A percentile compares a stretch with the other conserved stretches of the same genome.
Evolutionary conservation across 2,888 invertebrate genomes (phyloP).

Genomic region (Aproaerema taeniolella): DNA sequence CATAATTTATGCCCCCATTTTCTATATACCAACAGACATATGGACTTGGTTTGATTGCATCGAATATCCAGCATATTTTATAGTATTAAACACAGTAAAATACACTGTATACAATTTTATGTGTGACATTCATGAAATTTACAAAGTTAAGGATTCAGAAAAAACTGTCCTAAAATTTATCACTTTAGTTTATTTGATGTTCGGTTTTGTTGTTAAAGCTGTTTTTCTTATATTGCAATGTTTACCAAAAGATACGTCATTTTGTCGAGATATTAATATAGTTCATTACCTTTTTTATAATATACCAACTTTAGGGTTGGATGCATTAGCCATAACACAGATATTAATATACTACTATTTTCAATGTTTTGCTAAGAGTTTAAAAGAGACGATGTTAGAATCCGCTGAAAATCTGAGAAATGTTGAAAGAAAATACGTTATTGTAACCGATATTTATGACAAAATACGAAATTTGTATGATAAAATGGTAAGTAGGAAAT

Average conservation of each 20-base stretch:
- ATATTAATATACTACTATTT: constrained; percentile 7
- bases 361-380: constrained; percentile 7
- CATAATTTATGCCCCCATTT: not conserved
- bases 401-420: not conserved
- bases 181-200: not conserved
- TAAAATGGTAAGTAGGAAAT: constrained; percentile 8
- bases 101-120: constrained; percentile 9
- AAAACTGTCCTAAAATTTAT: constrained; percentile 1
- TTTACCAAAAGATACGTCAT: not conserved
- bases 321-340: constrained; percentile 3
- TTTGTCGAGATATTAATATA: not conserved
- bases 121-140: constrained; percentile 8
- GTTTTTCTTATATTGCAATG: not conserved
- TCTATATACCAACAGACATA: not conserved
- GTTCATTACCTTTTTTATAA: constrained; percentile 2
- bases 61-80: constrained; percentile 6
- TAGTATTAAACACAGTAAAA: constrained; percentile 2
- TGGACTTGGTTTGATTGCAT: constrained; percentile 1
- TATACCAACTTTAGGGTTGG: not conserved
- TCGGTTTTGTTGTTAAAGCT: constrained; percentile 3
- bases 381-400: not conserved
- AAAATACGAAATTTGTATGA: constrained; percentile 7
- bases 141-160: constrained; percentile 3
- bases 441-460: constrained; percentile 4
- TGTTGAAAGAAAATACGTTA: constrained; percentile 1